These are phyloP conservation scores for Eustalomyia histrio DNA, from an alignment of 2,888 invertebrate genomes.

Conservation along the genomic window DNA sequence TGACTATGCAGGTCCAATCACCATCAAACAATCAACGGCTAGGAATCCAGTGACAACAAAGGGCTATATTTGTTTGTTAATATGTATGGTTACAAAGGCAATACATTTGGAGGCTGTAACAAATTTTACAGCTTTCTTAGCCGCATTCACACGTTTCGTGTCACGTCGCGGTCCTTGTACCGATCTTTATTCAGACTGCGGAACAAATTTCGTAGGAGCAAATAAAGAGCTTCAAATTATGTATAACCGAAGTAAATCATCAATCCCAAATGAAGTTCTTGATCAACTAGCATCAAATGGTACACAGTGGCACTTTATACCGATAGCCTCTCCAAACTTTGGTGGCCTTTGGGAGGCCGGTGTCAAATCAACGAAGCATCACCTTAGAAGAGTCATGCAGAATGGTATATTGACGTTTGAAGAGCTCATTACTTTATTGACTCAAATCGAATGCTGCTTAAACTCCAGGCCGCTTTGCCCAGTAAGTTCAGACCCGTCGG, in stretches of 20 bases:
- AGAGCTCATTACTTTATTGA: constrained; percentile 20
- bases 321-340: constrained; percentile 1
- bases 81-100: constrained; percentile 54
- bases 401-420: constrained; percentile 16
- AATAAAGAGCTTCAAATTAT: not conserved
- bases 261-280: not conserved
- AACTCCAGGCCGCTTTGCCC: constrained; percentile 35
- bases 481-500: constrained; percentile 24
- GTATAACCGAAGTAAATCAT: too few relatives aligned
- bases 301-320: constrained; percentile 27
- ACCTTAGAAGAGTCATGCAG: constrained; percentile 13
- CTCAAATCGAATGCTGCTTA: constrained; percentile 42
- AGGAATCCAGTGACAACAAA: constrained; percentile 37
- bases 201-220: constrained; percentile 49
- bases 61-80: constrained; percentile 60
- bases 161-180: constrained; percentile 36
- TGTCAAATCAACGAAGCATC: constrained; percentile 1
- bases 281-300: constrained; percentile 3
- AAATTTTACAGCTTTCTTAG: constrained; percentile 60
- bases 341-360: constrained; percentile 10
- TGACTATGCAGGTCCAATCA: constrained; percentile 67
- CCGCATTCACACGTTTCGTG: constrained; percentile 55
- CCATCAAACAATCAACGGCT: constrained; percentile 49
- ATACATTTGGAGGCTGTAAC: constrained; percentile 61
- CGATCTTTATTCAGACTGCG: constrained; percentile 44